phyloP scores from a whole-genome alignment of 2,888 invertebrate species.

The Mimas tiliae region DNA sequence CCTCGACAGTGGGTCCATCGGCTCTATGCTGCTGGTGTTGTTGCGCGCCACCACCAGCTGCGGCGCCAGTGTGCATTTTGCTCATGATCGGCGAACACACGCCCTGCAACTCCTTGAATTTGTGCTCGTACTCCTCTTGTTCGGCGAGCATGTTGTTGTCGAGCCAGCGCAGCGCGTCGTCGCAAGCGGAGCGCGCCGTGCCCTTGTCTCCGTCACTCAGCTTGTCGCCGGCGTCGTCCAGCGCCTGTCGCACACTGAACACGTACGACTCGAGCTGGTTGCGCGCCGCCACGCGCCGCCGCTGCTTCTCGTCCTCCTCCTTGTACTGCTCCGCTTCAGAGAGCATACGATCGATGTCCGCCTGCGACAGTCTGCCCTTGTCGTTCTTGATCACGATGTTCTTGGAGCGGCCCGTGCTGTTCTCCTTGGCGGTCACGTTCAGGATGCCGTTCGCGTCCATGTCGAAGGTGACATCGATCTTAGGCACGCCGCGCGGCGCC shows the following conservation, averaged over 20 bases:
- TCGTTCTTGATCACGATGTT: constrained; percentile 94
- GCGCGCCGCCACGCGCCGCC: constrained; percentile 87
- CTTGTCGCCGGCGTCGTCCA: constrained; percentile 86
- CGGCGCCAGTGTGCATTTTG: constrained; percentile 83
- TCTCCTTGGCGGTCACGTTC: constrained; percentile 92
- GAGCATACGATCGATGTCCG: constrained; percentile 92
- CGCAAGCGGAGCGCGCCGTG: constrained; percentile 76
- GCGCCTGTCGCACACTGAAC: constrained; percentile 88
- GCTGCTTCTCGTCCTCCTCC: constrained; percentile 89
- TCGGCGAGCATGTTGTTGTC: constrained; percentile 88
- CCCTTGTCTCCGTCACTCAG: constrained; percentile 87
- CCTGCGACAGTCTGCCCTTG: constrained; percentile 91
- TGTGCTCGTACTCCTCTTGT: constrained; percentile 86
- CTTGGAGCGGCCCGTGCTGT: constrained; percentile 87
- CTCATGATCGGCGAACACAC: constrained; percentile 85
- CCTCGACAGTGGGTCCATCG: constrained; percentile 63
- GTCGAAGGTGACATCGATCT: constrained; percentile 90
- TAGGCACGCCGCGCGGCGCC: constrained; percentile 87
- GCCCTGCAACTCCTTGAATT: constrained; percentile 84
- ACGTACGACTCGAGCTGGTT: constrained; percentile 90
- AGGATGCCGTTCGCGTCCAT: constrained; percentile 92
- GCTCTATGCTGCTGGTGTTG: not conserved
- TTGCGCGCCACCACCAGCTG: constrained; percentile 44
- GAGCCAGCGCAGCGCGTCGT: constrained; percentile 88
- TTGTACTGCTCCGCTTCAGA: constrained; percentile 89